Evolutionary conservation across 1,140 invertebrate species (phyloP), one percentile per base, ranked within the genome.

Genomic region (Cyrtorhinus lividipennis): DNA sequence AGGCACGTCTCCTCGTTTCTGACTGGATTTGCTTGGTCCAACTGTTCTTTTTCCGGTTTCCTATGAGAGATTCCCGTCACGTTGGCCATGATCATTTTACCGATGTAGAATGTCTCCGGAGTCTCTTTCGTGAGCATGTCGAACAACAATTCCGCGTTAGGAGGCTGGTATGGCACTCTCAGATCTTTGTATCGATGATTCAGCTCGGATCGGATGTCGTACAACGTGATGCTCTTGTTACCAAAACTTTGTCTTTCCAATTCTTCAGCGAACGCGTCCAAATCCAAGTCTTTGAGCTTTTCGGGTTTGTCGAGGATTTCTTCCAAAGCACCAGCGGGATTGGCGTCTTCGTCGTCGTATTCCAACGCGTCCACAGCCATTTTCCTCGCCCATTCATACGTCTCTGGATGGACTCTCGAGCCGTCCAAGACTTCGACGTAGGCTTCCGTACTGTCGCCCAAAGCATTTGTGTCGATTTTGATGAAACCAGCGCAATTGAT

Each of bases 321-420:
- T 71, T 99, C 95, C 0, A 99, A 75, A 18, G 96, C 95, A 1
- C 90, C 90, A 0, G 94, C 92, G 0, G 95, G 94, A 79, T 99
- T 97, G 0, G 88, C 86, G 66, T 93, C 91, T 70, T 95, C 92
- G 69, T 86, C 84, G 68, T 98, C 95, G 68, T 98, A 97, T 68
- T 99, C 97, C 12, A 99, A 76, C 5, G 97, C 97, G 78, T 99
- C 97, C 0, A 98, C 93, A 2, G 96, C 97, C 95, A 99, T 99
- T 78, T 99, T 99, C 22, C 95, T 77, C 0, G 97, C 97, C 95
- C 95, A 98, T 73, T 99, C 96, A 69, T 99, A 99, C 0, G 93
- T 95, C 76, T 99, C 97, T 0, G 96, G 96, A 78, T 99, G 97
- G 0, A 99, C 94, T 66, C 97, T 79, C 0, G 97, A 97, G 0